Percentiles rank a stretch among this genome's conserved stretches.
These are phyloP conservation scores for Discoglossus pictus DNA, from an alignment of 2,797 vertebrate species.

Conservation along the genomic window DNA sequence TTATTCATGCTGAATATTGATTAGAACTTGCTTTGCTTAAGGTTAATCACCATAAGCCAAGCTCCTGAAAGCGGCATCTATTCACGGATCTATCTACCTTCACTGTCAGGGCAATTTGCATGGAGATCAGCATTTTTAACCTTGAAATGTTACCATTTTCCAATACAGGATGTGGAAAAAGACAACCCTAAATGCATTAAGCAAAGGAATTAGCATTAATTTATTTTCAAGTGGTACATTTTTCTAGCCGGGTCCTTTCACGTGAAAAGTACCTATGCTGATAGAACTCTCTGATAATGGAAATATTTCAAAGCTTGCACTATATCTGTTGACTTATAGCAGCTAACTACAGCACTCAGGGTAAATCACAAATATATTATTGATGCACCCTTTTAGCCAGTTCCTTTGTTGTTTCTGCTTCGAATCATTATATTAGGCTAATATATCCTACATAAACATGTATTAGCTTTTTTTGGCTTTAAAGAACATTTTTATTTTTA, in stretches of 20 bases:
- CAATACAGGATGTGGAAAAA: constrained; percentile 64
- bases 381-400: no score
- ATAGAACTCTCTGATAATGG: constrained; percentile 50
- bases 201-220: constrained; percentile 53
- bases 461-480: no score
- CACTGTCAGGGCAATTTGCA: constrained; percentile 58
- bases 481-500: no score
- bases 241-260: constrained; percentile 54
- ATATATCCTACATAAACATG: no score
- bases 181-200: constrained; percentile 55
- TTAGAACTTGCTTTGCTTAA: constrained; percentile 58
- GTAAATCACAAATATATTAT: no score
- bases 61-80: constrained; percentile 50
- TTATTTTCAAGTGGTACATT: constrained; percentile 55
- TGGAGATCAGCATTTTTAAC: constrained; percentile 71
- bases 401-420: no score
- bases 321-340: constrained; percentile 25
- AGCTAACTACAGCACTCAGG: neutral
- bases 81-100: constrained; percentile 53
- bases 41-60: constrained; percentile 56
- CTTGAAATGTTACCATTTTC: constrained; percentile 77
- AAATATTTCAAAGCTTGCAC: constrained; percentile 55
- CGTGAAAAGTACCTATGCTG: constrained; percentile 56
- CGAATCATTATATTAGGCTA: no score
- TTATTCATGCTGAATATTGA: constrained; percentile 64